Evolutionary conservation across 2,888 invertebrate genomes (phyloP).

Genomic region (Acheta domesticus): DNA sequence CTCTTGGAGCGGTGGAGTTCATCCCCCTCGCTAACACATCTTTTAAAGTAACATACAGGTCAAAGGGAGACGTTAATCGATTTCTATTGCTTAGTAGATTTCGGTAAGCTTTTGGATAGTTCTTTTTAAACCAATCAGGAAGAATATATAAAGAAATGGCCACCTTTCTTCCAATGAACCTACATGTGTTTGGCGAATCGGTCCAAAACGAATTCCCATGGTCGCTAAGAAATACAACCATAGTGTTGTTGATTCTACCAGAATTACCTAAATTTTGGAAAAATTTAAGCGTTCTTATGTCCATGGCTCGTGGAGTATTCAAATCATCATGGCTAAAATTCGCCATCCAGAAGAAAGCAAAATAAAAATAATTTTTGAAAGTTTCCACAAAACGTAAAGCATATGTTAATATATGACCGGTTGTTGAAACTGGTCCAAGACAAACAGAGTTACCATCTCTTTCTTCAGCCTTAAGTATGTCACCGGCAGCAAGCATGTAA

Average conservation of each 20-base stretch:
- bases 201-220: conserved; percentile 76
- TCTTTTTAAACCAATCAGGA: conserved; percentile 51
- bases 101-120: conserved; percentile 54
- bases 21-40: conserved; percentile 54
- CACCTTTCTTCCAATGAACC: conserved; percentile 76
- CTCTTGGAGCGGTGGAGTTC: background rate
- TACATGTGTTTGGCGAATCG: conserved; percentile 62
- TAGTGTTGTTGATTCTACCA: conserved; percentile 60
- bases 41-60: conserved; percentile 67
- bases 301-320: conserved; percentile 65
- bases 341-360: conserved; percentile 80
- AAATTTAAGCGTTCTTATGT: conserved; percentile 54
- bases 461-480: conserved; percentile 23
- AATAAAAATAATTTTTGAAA: conserved; percentile 60
- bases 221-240: conserved; percentile 72
- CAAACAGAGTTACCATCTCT: conserved; percentile 58
- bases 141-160: conserved; percentile 64
- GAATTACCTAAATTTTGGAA: conserved; percentile 59
- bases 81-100: conserved; percentile 61
- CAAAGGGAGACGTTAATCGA: conserved; percentile 69
- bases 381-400: conserved; percentile 64
- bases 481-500: conserved; percentile 60
- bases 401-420: conserved; percentile 67
- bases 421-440: conserved; percentile 59
- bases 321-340: conserved; percentile 69